These are phyloP conservation scores for Thryonomys swinderianus DNA, from an alignment of 2,113 vertebrate species.

Conservation along the genomic window DNA sequence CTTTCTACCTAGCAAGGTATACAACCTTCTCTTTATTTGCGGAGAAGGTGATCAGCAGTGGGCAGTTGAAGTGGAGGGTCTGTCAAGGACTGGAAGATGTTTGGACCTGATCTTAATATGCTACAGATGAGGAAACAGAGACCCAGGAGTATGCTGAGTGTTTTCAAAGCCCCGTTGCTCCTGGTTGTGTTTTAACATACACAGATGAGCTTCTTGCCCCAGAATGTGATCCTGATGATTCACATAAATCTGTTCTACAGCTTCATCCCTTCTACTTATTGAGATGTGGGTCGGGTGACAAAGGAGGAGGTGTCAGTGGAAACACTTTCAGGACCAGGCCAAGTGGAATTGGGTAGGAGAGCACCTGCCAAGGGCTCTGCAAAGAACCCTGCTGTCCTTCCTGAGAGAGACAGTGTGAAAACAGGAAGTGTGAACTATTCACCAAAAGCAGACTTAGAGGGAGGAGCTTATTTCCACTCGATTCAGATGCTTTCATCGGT, in stretches of 20 bases:
- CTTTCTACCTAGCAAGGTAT: not conserved
- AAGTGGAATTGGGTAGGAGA: conserved; percentile 2
- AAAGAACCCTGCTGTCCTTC: not conserved
- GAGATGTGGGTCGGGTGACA: not conserved
- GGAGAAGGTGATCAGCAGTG: not conserved
- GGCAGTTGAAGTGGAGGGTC: not conserved
- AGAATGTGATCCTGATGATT: conserved; percentile 4
- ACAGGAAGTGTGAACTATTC: not conserved
- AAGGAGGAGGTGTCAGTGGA: not conserved
- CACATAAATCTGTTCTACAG: not conserved
- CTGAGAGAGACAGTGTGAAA: not conserved
- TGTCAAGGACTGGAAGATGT: not conserved
- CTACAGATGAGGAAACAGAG: not conserved
- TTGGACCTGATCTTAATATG: not conserved
- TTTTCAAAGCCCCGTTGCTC: not conserved
- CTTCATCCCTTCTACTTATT: not conserved
- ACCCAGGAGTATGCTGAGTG: not conserved
- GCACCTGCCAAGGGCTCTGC: not conserved
- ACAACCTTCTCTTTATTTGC: not conserved
- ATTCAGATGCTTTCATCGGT: not conserved
- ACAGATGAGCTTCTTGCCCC: not conserved
- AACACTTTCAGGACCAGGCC: conserved; percentile 4
- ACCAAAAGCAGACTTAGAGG: not conserved
- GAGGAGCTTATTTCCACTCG: not conserved
- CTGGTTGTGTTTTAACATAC: not conserved